Evolutionary conservation across 2,888 invertebrate species (phyloP), one percentile per base, ranked within the genome.

Genomic region (Sarcophaga carnaria): DNA sequence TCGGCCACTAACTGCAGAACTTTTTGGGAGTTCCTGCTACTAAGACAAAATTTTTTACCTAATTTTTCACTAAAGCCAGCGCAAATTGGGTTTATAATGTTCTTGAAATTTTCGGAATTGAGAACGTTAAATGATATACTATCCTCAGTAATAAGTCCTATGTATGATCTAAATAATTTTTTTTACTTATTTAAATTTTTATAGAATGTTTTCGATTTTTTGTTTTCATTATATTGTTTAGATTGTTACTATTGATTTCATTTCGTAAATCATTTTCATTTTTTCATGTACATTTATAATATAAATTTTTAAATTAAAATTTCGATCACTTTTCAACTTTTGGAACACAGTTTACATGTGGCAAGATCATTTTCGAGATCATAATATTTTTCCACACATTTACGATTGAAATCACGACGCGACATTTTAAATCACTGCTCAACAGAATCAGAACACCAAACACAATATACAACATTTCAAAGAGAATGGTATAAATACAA

Each of bases 91-190:
- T 74, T 59, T 12, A 76, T 69, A 22, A 82, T 67, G 12, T 67
- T 80, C 66, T 83, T 66, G 77, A 89, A 74, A 70, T 83, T 87
- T 47, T 17, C 25, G 3, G 87, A 88, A 72, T 88, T 87, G 45
- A 88, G 83, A 6, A 79, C 75, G 54, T 88, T 88, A 49, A 88
- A 87, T 11, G 88, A 76, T 45, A 80, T 78, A 25, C 85, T 69
- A 17, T 88, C 85, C 62, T 88, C 89, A 6, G 80, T 88, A 20
- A 89, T 80, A 59, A 88, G 66, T 63, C 89, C 88, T 62, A 87
- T 75, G 74, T 86, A 88, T 11, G 83, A 75, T 66, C 83, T 59
- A 3, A 86, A n/a, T 25, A 87, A n/a, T 4, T 76, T 64, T 82
- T 87, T 63, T 82, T 87, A 27, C 85, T 88, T 11, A 85, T 74